A percentile compares a stretch with the other conserved stretches of the same genome.
phyloP scores from a whole-genome alignment of 37 sponge, comb jelly and placozoan species.

The Agelas oroides region DNA sequence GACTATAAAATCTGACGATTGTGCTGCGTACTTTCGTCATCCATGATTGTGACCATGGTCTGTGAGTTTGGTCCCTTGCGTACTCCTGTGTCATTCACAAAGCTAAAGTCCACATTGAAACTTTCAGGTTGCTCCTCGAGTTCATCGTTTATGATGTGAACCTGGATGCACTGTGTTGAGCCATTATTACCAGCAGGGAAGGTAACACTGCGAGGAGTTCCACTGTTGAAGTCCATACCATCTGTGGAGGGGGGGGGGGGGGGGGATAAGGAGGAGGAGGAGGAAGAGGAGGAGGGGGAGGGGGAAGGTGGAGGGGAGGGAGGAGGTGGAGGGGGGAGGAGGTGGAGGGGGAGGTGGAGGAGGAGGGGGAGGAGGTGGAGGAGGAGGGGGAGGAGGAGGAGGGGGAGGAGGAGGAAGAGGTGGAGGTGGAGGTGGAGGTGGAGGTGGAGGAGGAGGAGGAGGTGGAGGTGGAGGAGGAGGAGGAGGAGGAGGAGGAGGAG shows the following conservation, averaged over 20 bases:
- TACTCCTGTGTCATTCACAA: too few relatives aligned
- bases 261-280: background rate
- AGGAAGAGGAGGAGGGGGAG: background rate
- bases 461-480: too few relatives aligned
- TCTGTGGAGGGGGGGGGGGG: background rate
- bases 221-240: background rate
- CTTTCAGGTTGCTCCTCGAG: conserved; percentile 13
- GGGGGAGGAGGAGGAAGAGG: too few relatives aligned
- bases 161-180: background rate
- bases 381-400: background rate
- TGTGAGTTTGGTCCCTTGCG: background rate
- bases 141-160: conserved; percentile 18
- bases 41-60: conserved; percentile 22
- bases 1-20: too few relatives aligned
- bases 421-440: too few relatives aligned
- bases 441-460: too few relatives aligned
- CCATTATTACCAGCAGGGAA: background rate
- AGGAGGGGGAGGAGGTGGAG: background rate
- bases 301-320: background rate
- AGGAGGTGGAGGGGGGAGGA: background rate
- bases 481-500: too few relatives aligned
- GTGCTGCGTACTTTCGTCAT: conserved; percentile 16
- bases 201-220: background rate
- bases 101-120: conserved; percentile 8
- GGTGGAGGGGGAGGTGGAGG: background rate